Conservation (phyloP, 2,888 invertebrate species). For the Drosophila yooni region DNA sequence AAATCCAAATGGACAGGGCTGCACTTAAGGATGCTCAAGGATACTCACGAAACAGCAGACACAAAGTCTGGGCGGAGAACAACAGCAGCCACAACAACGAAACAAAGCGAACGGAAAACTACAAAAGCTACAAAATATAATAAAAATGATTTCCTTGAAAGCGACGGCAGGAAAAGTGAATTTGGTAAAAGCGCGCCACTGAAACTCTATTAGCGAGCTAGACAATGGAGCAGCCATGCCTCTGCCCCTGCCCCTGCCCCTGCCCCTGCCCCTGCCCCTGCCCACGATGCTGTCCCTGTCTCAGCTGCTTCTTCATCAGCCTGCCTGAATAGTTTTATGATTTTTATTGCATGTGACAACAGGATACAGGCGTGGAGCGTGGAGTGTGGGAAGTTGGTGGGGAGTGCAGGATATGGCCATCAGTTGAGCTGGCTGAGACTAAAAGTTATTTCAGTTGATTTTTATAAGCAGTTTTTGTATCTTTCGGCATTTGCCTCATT, state of each 20-base stretch:
- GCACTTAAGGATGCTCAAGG: conserved; percentile 65
- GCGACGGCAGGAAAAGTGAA: conserved; percentile 58
- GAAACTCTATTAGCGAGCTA: conserved; percentile 75
- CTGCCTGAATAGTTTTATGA: conserved; percentile 77
- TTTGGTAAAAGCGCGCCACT: conserved; percentile 63
- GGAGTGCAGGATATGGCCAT: conserved; percentile 48
- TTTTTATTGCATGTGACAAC: conserved; percentile 75
- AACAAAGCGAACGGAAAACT: conserved; percentile 69
- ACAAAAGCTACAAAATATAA: conserved; percentile 76
- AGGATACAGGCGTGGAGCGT: conserved; percentile 35
- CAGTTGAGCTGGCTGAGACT: conserved; percentile 34
- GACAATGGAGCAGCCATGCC: conserved; percentile 58
- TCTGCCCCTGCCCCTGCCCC: background rate
- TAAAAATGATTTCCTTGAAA: conserved; percentile 76
- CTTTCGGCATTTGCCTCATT: conserved; percentile 47
- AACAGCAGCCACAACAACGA: conserved; percentile 19
- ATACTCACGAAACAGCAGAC: conserved; percentile 39
- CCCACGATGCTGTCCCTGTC: background rate
- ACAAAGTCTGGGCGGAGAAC: conserved; percentile 35
- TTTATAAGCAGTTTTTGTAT: conserved; percentile 34
- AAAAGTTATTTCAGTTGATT: conserved; percentile 54
- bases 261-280: background rate
- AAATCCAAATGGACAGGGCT: conserved; percentile 51
- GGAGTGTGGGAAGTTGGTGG: background rate
- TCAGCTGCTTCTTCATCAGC: conserved; percentile 2